These are phyloP conservation scores for Caenorhabditis angaria DNA, from an alignment of 2,888 invertebrate genomes.

Conservation along the genomic window DNA sequence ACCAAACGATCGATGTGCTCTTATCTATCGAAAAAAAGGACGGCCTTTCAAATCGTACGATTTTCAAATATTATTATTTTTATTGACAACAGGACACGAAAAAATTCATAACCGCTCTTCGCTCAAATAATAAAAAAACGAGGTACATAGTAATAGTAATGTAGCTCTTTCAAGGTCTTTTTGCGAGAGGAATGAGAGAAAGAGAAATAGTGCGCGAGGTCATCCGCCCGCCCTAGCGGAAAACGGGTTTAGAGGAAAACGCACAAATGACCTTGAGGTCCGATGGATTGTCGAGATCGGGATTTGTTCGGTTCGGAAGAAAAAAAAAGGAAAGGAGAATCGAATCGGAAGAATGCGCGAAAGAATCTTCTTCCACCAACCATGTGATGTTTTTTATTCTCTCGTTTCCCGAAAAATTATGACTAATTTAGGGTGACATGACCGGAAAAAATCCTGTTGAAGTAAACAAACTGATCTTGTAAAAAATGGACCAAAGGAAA, in stretches of 20 bases:
- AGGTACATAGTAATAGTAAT: background rate
- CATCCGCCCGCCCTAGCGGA: conserved; percentile 2
- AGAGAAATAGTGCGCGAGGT: conserved; percentile 4
- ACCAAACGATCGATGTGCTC: background rate
- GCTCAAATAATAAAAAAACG: background rate
- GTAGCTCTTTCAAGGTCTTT: background rate
- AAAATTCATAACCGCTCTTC: too few species aligned
- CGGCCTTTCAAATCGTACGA: conserved; percentile 6
- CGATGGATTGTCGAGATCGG: background rate
- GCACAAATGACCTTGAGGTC: background rate
- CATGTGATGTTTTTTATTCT: too few species aligned
- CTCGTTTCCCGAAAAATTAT: too few species aligned
- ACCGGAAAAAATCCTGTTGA: too few species aligned
- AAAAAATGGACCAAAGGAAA: too few species aligned
- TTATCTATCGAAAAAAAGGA: background rate
- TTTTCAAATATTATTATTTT: too few species aligned
- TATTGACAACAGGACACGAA: too few species aligned
- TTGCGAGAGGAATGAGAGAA: conserved; percentile 10
- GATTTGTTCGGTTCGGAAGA: background rate
- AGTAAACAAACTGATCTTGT: too few species aligned
- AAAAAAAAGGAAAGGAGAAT: background rate
- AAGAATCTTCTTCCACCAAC: too few species aligned
- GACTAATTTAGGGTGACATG: too few species aligned
- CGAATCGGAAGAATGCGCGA: conserved; percentile 4
- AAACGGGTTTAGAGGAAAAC: conserved; percentile 4